phyloP scores from a whole-genome alignment of 2,888 invertebrate genomes.

The Melipona bicolor region DNA sequence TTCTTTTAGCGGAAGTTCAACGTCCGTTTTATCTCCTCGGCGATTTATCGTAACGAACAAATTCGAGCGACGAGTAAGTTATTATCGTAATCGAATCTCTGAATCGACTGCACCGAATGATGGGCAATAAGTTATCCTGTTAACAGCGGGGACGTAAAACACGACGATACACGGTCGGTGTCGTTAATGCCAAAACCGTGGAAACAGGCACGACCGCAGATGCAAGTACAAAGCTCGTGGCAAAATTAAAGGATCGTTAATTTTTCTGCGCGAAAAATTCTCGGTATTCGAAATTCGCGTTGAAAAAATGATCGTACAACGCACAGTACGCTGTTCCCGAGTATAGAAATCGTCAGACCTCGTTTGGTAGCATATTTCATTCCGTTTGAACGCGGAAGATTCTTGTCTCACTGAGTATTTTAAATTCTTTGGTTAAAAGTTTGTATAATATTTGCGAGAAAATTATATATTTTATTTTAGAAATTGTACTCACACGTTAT shows the following conservation, averaged over 20 bases:
- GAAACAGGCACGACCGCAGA: background rate
- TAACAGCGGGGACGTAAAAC: background rate
- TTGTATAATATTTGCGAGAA: too few species aligned
- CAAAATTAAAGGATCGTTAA: background rate
- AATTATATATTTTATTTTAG: too few species aligned
- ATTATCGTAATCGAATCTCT: conserved; percentile 21
- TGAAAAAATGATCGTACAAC: background rate
- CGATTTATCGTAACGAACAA: conserved; percentile 16
- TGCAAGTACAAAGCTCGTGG: background rate
- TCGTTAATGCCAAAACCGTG: conserved; percentile 2
- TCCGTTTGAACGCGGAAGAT: too few species aligned
- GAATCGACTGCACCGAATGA: conserved; percentile 2
- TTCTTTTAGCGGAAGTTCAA: background rate
- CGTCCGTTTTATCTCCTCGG: conserved; percentile 2
- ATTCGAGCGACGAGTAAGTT: conserved; percentile 5
- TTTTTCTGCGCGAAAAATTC: background rate
- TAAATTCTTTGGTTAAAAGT: too few species aligned
- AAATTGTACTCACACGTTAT: too few species aligned
- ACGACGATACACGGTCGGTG: background rate
- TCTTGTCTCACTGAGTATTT: too few species aligned
- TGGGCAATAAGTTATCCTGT: conserved; percentile 8
- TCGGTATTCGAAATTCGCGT: too few species aligned
- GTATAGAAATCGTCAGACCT: too few species aligned
- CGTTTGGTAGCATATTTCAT: too few species aligned
- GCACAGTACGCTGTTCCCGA: background rate